Conservation (phyloP, 1,140 invertebrate species). For the Zaprionus ornatus region DNA sequence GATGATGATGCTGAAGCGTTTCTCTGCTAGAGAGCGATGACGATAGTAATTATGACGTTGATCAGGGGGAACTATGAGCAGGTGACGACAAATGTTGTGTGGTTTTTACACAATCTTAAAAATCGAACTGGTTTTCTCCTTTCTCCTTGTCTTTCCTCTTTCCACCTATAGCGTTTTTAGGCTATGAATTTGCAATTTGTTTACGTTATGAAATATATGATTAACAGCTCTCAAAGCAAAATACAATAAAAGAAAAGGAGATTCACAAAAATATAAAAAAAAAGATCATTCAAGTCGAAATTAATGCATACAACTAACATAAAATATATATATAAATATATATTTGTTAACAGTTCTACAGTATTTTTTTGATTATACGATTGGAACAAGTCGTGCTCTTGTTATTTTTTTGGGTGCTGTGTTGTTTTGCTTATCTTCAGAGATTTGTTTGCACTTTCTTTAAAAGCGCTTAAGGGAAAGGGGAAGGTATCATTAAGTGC, state of each 20-base stretch:
- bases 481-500: neutral
- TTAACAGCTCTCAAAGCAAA: slow-evolving; percentile 8
- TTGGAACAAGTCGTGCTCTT: neutral
- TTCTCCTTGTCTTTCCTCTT: neutral
- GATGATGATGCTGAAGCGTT: neutral
- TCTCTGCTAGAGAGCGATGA: neutral
- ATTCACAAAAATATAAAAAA: neutral
- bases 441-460: slow-evolving; percentile 5
- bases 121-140: slow-evolving; percentile 35
- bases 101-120: slow-evolving; percentile 34
- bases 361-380: neutral
- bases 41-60: slow-evolving; percentile 5
- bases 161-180: neutral
- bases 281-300: slow-evolving; percentile 4
- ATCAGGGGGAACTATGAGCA: slow-evolving; percentile 40
- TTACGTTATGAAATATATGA: slow-evolving; percentile 48
- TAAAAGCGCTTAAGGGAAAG: too few species aligned
- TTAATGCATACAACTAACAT: slow-evolving; percentile 22
- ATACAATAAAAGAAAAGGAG: neutral
- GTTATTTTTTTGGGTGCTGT: slow-evolving; percentile 11
- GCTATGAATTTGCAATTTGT: slow-evolving; percentile 50
- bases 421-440: neutral
- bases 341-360: slow-evolving; percentile 4
- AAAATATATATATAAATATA: slow-evolving; percentile 1
- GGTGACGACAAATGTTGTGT: slow-evolving; percentile 45